Percentiles rank a stretch among this genome's conserved stretches.
phyloP scores from a whole-genome alignment of 2,888 invertebrate genomes.

The Colostygia pectinataria region DNA sequence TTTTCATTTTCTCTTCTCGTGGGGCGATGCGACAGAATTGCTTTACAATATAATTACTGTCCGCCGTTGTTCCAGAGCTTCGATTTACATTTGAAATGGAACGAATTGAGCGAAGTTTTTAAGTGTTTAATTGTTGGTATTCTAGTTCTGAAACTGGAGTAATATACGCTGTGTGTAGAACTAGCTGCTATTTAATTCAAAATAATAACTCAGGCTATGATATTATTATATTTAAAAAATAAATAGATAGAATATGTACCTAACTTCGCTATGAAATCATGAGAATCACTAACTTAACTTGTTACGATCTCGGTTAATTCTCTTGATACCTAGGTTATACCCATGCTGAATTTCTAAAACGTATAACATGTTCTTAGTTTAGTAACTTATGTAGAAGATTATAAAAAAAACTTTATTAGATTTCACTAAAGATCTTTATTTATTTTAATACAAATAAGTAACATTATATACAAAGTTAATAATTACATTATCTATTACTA shows the following conservation, averaged over 20 bases:
- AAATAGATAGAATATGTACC: too few species aligned
- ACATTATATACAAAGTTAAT: conserved; percentile 74
- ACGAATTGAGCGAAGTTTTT: conserved; percentile 39
- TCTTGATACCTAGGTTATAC: too few species aligned
- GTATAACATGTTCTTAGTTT: too few species aligned
- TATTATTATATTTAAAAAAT: too few species aligned
- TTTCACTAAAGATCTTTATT: conserved; percentile 80
- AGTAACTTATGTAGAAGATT: too few species aligned
- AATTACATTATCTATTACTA: conserved; percentile 52
- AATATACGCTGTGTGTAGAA: not conserved
- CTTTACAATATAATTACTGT: conserved; percentile 77
- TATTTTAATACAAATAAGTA: conserved; percentile 79
- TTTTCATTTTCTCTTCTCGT: conserved; percentile 59
- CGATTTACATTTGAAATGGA: conserved; percentile 71
- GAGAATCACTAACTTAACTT: too few species aligned
- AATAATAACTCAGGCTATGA: too few species aligned
- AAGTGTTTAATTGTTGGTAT: conserved; percentile 11
- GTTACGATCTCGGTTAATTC: too few species aligned
- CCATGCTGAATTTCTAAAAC: too few species aligned
- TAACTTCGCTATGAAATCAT: too few species aligned
- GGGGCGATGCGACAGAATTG: conserved; percentile 61
- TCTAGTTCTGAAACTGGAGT: not conserved
- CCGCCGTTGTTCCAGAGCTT: conserved; percentile 63
- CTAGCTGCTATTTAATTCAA: too few species aligned
- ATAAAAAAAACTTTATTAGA: conserved; percentile 23